phyloP scores from a whole-genome alignment of 1,140 invertebrate species.

The Drosophila melanica region DNA sequence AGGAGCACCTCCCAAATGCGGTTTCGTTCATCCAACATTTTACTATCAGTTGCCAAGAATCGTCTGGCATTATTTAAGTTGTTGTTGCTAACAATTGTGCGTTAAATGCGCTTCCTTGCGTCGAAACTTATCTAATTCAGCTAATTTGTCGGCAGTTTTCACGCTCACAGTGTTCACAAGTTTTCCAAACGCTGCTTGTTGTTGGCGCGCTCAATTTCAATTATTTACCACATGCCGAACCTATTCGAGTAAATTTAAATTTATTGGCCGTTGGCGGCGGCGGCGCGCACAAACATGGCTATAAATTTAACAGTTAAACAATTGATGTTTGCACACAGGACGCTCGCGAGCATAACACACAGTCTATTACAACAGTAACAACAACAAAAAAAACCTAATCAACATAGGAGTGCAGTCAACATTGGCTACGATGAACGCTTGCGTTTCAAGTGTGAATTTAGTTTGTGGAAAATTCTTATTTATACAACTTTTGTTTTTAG shows the following conservation, averaged over 20 bases:
- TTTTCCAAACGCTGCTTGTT: not conserved
- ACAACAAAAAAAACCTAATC: not conserved
- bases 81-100: constrained; percentile 36
- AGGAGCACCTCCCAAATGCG: constrained; percentile 19
- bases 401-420: no score
- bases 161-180: constrained; percentile 20
- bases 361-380: not conserved
- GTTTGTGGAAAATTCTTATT: no score
- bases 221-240: constrained; percentile 53
- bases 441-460: no score
- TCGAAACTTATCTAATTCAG: constrained; percentile 49
- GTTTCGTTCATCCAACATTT: constrained; percentile 27
- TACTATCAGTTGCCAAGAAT: constrained; percentile 49
- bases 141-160: constrained; percentile 50
- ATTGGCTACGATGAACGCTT: no score
- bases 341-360: not conserved
- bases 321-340: constrained; percentile 49
- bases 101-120: constrained; percentile 35
- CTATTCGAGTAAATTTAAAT: constrained; percentile 54
- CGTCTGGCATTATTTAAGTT: constrained; percentile 45
- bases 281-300: constrained; percentile 66
- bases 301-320: constrained; percentile 73
- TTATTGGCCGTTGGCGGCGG: constrained; percentile 61
- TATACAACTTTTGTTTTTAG: no score
- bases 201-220: constrained; percentile 49